Conservation (phyloP, 2,113 vertebrate species). For the Junco hyemalis region DNA sequence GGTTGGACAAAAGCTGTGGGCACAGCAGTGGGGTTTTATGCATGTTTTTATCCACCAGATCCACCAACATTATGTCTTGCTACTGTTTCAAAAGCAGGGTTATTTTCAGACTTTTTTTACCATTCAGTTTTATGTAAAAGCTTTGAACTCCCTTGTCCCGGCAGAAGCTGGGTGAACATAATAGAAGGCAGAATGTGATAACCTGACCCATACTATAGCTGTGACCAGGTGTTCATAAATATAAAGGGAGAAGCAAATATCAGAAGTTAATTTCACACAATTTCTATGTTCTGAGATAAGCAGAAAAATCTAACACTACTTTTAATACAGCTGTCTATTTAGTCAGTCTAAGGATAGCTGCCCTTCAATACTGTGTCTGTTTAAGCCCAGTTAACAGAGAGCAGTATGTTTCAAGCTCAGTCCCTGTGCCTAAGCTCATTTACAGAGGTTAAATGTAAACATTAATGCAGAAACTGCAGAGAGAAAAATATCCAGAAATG, state of each 20-base stretch:
- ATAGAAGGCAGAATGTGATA: neutral
- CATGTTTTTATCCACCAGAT: neutral
- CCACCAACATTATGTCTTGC: neutral
- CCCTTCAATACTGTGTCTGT: neutral
- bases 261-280: neutral
- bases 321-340: neutral
- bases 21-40: neutral
- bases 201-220: neutral
- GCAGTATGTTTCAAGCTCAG: neutral
- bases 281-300: neutral
- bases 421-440: neutral
- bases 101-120: neutral
- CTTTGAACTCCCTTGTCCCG: neutral
- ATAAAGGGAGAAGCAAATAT: neutral
- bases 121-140: neutral
- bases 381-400: neutral
- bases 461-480: neutral
- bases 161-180: neutral
- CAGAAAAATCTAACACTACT: neutral
- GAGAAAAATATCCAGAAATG: neutral
- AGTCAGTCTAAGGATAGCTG: neutral
- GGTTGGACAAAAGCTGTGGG: neutral
- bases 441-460: neutral
- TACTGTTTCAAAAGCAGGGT: neutral
- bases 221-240: neutral